Conservation (phyloP, 2,113 vertebrate genomes). For the Zosterops japonicus region DNA sequence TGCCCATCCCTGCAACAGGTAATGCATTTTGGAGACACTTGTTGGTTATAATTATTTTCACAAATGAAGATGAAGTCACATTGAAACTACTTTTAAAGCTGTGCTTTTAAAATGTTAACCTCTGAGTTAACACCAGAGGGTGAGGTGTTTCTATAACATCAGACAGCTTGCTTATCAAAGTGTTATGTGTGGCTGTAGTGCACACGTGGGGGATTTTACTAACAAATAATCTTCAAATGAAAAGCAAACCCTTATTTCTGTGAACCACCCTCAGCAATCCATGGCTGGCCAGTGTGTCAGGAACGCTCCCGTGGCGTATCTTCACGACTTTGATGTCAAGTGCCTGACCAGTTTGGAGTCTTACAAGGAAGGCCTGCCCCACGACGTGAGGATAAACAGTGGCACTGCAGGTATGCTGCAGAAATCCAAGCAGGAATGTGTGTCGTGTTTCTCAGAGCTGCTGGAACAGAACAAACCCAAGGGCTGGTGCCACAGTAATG, state of each 20-base stretch:
- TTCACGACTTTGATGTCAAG: slow-evolving; percentile 75
- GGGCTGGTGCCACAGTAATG: background rate
- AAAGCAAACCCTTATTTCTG: background rate
- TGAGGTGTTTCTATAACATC: background rate
- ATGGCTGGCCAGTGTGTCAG: slow-evolving; percentile 80
- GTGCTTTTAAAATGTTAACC: background rate
- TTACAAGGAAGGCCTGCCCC: slow-evolving; percentile 32
- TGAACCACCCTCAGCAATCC: slow-evolving; percentile 69
- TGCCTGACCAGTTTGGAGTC: slow-evolving; percentile 70
- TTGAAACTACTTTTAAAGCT: background rate
- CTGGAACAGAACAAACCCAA: background rate
- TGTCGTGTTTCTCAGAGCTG: background rate
- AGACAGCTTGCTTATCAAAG: background rate
- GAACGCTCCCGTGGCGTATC: slow-evolving; percentile 83
- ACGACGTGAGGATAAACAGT: background rate
- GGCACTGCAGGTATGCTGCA: slow-evolving; percentile 61
- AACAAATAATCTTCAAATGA: background rate
- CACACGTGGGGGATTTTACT: background rate
- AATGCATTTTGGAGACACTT: background rate
- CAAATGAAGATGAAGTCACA: background rate
- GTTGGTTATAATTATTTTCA: background rate
- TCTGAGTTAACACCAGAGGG: background rate
- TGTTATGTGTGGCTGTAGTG: background rate
- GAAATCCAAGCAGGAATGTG: background rate
- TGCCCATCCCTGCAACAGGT: background rate